Percentiles rank a stretch among this genome's conserved stretches.
Conservation (phyloP, 2,888 invertebrate genomes). For the Siphlonurus alternatus region DNA sequence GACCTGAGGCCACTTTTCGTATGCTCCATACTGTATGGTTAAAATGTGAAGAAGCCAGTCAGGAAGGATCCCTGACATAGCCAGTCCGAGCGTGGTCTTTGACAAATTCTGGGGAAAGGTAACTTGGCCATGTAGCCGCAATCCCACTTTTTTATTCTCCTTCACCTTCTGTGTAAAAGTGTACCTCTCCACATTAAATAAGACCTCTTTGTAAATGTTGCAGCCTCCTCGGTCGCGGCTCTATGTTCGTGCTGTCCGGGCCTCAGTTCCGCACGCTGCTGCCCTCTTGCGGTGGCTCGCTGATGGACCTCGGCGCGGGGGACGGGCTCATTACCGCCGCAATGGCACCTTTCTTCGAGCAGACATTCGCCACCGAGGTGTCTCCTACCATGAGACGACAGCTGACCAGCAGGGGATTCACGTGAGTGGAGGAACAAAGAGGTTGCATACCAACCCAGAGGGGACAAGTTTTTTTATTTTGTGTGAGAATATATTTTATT, state of each 20-base stretch:
- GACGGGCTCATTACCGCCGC: slow-evolving; percentile 84
- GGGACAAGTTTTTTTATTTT: neutral
- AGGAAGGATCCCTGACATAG: too few relatives aligned
- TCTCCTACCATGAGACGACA: slow-evolving; percentile 76
- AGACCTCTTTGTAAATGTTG: too few relatives aligned
- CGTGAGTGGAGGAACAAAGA: slow-evolving; percentile 34
- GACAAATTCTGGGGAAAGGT: too few relatives aligned
- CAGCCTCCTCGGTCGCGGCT: slow-evolving; percentile 75
- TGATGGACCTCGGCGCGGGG: slow-evolving; percentile 86
- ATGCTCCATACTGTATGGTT: too few relatives aligned
- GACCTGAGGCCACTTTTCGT: too few relatives aligned
- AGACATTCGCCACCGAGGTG: slow-evolving; percentile 79
- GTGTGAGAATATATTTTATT: neutral
- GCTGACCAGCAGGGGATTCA: slow-evolving; percentile 56
- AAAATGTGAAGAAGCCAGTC: too few relatives aligned
- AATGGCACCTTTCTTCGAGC: slow-evolving; percentile 52
- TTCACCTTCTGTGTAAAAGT: neutral
- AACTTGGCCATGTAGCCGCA: too few relatives aligned
- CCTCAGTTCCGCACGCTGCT: slow-evolving; percentile 57
- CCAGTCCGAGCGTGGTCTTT: too few relatives aligned
- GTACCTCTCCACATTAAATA: neutral
- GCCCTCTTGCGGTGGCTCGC: slow-evolving; percentile 27
- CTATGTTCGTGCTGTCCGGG: slow-evolving; percentile 90
- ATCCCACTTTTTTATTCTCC: neutral
- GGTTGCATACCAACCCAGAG: too few relatives aligned